phyloP scores from a whole-genome alignment of 1,140 invertebrate species.

The Chrysoperla carnea region DNA sequence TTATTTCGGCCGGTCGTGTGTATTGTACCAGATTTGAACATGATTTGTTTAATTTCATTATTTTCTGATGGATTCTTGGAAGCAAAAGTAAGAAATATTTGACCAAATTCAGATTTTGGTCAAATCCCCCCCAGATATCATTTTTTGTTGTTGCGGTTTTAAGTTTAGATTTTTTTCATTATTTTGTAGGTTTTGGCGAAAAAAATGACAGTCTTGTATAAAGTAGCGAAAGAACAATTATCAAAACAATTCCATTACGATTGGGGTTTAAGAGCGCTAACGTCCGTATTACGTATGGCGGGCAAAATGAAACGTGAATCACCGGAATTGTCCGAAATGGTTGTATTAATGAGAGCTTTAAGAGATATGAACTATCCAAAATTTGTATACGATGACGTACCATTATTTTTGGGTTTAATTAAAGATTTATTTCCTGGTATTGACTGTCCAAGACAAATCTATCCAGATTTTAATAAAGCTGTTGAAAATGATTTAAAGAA shows the following conservation, averaged over 20 bases:
- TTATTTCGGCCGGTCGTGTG: conserved; percentile 80
- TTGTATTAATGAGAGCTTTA: conserved; percentile 74
- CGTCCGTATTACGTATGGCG: conserved; percentile 77
- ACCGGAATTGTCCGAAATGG: conserved; percentile 57
- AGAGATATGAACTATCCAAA: conserved; percentile 86
- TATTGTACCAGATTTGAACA: conserved; percentile 72
- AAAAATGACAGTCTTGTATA: conserved; percentile 83
- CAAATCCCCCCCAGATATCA: no score
- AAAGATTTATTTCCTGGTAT: conserved; percentile 77
- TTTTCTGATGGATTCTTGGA: conserved; percentile 80
- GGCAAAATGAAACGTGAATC: conserved; percentile 64
- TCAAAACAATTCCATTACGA: conserved; percentile 89
- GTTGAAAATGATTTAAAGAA: conserved; percentile 45
- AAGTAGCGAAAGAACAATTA: conserved; percentile 65
- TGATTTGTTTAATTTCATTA: conserved; percentile 80
- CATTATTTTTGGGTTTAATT: conserved; percentile 73
- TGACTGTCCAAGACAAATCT: conserved; percentile 66
- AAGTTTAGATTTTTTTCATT: neutral
- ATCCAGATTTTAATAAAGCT: conserved; percentile 68
- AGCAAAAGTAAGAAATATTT: conserved; percentile 40
- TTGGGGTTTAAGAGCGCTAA: conserved; percentile 77
- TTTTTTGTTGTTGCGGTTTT: no score
- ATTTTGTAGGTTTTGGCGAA: conserved; percentile 53
- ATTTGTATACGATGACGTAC: conserved; percentile 79
- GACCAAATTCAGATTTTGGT: no score